Percentiles rank a stretch among this genome's conserved stretches.
Conservation (phyloP, 2,797 vertebrate genomes). For the Gallinago stenura region DNA sequence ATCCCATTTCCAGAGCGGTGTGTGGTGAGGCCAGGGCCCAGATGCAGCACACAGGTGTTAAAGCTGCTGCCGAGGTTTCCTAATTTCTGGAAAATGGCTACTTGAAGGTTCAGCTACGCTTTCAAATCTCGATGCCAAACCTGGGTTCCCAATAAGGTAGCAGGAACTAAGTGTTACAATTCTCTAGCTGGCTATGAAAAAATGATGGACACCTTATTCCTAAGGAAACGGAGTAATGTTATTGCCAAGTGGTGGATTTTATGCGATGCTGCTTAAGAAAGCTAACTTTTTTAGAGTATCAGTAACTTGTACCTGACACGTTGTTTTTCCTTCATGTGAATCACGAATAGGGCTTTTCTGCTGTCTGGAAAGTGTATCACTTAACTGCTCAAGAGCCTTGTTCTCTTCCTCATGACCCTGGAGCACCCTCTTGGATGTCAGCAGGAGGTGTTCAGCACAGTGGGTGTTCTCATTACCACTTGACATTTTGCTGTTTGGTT, state of each 20-base stretch:
- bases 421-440: neutral
- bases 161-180: neutral
- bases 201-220: neutral
- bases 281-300: neutral
- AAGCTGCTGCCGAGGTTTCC: neutral
- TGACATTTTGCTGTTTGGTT: constrained; percentile 48
- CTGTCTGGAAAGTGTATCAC: neutral
- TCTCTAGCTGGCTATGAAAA: neutral
- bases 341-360: neutral
- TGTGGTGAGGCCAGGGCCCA: neutral
- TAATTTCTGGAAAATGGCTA: neutral
- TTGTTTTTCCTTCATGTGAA: neutral
- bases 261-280: neutral
- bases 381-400: neutral
- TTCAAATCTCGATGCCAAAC: neutral
- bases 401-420: neutral
- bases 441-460: neutral
- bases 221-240: neutral
- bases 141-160: neutral
- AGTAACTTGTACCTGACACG: neutral
- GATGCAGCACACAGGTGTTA: neutral
- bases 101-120: neutral
- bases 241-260: neutral
- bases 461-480: constrained; percentile 51
- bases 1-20: neutral